Evolutionary conservation across 2,113 vertebrate species (phyloP).

Genomic region (Aphyosemion australe): DNA sequence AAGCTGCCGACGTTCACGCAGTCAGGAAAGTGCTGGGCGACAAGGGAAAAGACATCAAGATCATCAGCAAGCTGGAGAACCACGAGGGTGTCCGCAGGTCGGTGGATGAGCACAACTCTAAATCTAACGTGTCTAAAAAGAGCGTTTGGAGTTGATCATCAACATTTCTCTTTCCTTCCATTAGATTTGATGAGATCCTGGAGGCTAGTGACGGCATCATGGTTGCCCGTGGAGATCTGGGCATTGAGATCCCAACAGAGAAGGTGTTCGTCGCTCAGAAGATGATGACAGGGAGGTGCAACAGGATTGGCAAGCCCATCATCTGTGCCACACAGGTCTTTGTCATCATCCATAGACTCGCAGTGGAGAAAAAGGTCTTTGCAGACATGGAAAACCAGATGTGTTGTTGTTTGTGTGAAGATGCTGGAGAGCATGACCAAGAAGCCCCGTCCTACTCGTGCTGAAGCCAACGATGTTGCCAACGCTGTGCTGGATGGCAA

Average conservation of each 20-base stretch:
- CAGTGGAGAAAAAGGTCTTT: neutral
- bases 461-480: slow-evolving; percentile 94
- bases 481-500: slow-evolving; percentile 96
- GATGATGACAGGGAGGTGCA: slow-evolving; percentile 98
- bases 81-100: slow-evolving; percentile 96
- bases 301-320: slow-evolving; percentile 93
- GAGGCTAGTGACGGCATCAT: slow-evolving; percentile 98
- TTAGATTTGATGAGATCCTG: slow-evolving; percentile 96
- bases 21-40: slow-evolving; percentile 92
- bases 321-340: slow-evolving; percentile 95
- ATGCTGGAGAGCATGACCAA: slow-evolving; percentile 99
- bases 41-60: slow-evolving; percentile 95
- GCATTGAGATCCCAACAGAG: slow-evolving; percentile 97
- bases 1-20: slow-evolving; percentile 90
- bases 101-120: slow-evolving; percentile 7
- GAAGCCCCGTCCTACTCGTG: slow-evolving; percentile 94
- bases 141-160: neutral
- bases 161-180: neutral
- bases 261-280: slow-evolving; percentile 98
- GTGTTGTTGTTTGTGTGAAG: slow-evolving; percentile 7
- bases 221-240: slow-evolving; percentile 96
- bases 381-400: neutral
- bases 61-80: slow-evolving; percentile 99
- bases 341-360: neutral
- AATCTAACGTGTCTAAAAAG: neutral